Percentiles rank a stretch among this genome's conserved stretches.
phyloP scores from a whole-genome alignment of 2,113 vertebrate species.

The Siniperca chuatsi region DNA sequence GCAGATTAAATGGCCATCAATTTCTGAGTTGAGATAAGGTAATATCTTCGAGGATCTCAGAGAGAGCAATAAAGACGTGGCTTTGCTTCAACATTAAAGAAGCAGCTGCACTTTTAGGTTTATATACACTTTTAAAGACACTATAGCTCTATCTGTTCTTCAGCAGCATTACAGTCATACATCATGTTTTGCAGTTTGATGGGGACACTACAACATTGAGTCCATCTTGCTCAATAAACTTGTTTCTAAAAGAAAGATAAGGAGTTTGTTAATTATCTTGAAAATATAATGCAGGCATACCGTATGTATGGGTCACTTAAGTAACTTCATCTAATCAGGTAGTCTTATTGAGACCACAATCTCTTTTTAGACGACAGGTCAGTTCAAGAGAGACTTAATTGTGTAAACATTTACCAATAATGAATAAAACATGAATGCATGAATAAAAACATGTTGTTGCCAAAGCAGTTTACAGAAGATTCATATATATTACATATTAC shows the following conservation, averaged over 20 bases:
- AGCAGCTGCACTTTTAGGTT: slow-evolving; percentile 9
- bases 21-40: slow-evolving; percentile 52
- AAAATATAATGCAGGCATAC: not conserved
- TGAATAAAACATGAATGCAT: no score
- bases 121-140: not conserved
- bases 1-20: slow-evolving; percentile 50
- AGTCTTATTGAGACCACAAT: not conserved
- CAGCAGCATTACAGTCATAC: not conserved
- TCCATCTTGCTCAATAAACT: not conserved
- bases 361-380: not conserved
- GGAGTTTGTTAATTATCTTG: not conserved
- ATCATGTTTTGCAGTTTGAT: not conserved
- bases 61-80: slow-evolving; percentile 38
- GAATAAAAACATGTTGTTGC: no score
- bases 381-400: not conserved
- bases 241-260: not conserved
- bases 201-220: not conserved
- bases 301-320: not conserved
- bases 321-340: not conserved
- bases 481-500: no score
- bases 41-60: slow-evolving; percentile 39
- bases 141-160: not conserved
- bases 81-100: slow-evolving; percentile 24
- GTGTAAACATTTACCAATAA: not conserved
- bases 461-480: no score